A percentile compares a stretch with the other conserved stretches of the same genome.
phyloP scores from a whole-genome alignment of 1,140 invertebrate species.

The Drosophila ficusphila region DNA sequence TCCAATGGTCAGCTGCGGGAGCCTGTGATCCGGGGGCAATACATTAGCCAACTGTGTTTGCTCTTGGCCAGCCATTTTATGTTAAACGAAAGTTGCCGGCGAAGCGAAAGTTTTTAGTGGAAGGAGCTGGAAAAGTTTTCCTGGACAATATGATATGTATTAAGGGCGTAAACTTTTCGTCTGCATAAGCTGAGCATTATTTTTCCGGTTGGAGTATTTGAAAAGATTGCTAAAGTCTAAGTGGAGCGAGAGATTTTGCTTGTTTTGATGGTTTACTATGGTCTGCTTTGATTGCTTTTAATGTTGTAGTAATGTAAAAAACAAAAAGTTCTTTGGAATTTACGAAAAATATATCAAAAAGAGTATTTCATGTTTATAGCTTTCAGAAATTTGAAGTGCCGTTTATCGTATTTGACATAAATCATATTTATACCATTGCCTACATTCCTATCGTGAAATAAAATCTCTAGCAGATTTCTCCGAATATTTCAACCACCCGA shows the following conservation, averaged over 20 bases:
- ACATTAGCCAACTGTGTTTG: conserved; percentile 43
- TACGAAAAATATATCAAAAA: background rate
- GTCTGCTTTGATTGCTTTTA: conserved; percentile 14
- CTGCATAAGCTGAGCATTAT: conserved; percentile 19
- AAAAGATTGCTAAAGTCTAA: conserved; percentile 2
- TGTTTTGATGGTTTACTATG: conserved; percentile 2
- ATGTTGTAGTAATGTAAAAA: background rate
- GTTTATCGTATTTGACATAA: background rate
- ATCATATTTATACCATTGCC: background rate
- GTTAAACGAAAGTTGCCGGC: conserved; percentile 23
- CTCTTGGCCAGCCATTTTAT: conserved; percentile 35
- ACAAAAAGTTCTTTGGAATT: background rate
- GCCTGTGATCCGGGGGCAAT: conserved; percentile 18
- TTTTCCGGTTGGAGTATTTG: conserved; percentile 33
- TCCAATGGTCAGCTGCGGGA: conserved; percentile 32
- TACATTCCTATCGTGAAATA: background rate
- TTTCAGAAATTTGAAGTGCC: background rate
- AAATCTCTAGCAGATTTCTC: background rate
- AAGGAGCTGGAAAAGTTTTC: conserved; percentile 18
- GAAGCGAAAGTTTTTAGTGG: conserved; percentile 12
- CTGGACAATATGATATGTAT: conserved; percentile 39
- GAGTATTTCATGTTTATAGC: too few relatives aligned
- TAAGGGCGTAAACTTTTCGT: conserved; percentile 34
- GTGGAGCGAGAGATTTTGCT: background rate
- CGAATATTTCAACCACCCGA: background rate